phyloP scores from a whole-genome alignment of 1,140 invertebrate genomes.

The Meloidogyne exigua region DNA sequence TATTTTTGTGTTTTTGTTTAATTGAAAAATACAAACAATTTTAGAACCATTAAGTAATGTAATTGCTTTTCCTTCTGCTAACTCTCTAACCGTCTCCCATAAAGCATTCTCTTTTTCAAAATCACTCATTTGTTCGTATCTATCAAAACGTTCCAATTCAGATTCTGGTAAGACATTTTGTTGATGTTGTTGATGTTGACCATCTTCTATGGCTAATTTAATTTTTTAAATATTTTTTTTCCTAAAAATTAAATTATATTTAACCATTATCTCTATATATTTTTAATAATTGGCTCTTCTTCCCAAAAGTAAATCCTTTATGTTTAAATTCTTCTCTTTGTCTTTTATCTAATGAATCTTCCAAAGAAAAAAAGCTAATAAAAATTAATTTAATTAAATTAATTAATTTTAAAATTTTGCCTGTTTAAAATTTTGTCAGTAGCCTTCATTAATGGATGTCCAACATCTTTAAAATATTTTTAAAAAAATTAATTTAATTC shows the following conservation, averaged over 20 bases:
- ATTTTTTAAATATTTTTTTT: neutral
- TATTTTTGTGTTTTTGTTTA: neutral
- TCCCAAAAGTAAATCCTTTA: constrained; percentile 21
- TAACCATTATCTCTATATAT: constrained; percentile 12
- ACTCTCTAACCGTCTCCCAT: constrained; percentile 22
- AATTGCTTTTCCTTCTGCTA: constrained; percentile 3
- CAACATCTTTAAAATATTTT: constrained; percentile 8
- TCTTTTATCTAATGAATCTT: constrained; percentile 6
- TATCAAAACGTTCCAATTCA: constrained; percentile 12
- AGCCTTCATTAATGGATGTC: constrained; percentile 20
- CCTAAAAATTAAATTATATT: neutral
- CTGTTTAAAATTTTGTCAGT: constrained; percentile 3
- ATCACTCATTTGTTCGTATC: constrained; percentile 9
- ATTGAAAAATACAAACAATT: neutral
- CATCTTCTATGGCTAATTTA: neutral
- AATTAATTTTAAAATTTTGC: neutral
- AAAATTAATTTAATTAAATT: neutral
- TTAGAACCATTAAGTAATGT: neutral
- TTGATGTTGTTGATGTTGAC: neutral
- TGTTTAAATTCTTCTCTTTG: constrained; percentile 13
- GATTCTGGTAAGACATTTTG: neutral
- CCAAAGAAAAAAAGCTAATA: constrained; percentile 12
- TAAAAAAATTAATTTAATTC: neutral
- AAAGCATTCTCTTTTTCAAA: constrained; percentile 11
- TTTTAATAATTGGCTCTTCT: constrained; percentile 22